Base-by-base conservation (phyloP, 2,797 vertebrate genomes). In the Tenualosa ilisha region DNA sequence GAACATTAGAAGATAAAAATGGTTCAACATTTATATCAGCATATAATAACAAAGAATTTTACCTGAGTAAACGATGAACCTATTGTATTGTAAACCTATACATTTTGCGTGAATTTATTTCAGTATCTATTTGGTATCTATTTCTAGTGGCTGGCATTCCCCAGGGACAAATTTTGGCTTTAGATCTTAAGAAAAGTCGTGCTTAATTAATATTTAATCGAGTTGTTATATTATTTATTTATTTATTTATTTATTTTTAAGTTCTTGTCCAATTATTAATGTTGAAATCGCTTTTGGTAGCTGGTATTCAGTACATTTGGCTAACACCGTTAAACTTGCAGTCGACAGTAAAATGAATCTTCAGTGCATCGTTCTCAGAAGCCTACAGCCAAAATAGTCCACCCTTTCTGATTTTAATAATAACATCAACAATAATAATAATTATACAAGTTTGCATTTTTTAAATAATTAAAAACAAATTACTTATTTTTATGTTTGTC, bases 131-230 rank as follows among this genome's bases (percentile, higher is more conserved):
- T 72, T 37, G 3, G 31, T 37, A 40, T 17, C 1, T 43, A 43
- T 17, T 75, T 75, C 68, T 5, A 75, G 37, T 75, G 43, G 31
- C 37, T 17, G 12, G 31, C 37, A 75, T 68, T 92, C 92, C 90
- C 91, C 2, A 17, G 86, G 72, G 87, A 87, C 65, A 83, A 68
- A 87, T 90, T 86, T 85, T 75, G 83, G 82, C 61, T 85, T 91
- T 86, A 91, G 89, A 87, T 88, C 81, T 88, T 89, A 87, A 84
- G 83, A 88, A 87, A 88, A 82, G 89, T 91, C 89, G 90, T 92
- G 89, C 88, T 91, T 90, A 88, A 94, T 94, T 92, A 94, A 95
- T 94, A 93, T 94, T 95, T 95, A 91, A 94, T 93, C 90, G 90
- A 88, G 82, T 85, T 88, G 31, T 31, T 31, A 31, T 31, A 0